phyloP scores from a whole-genome alignment of 2,113 vertebrate genomes.

The Sinocyclocheilus rhinocerous region DNA sequence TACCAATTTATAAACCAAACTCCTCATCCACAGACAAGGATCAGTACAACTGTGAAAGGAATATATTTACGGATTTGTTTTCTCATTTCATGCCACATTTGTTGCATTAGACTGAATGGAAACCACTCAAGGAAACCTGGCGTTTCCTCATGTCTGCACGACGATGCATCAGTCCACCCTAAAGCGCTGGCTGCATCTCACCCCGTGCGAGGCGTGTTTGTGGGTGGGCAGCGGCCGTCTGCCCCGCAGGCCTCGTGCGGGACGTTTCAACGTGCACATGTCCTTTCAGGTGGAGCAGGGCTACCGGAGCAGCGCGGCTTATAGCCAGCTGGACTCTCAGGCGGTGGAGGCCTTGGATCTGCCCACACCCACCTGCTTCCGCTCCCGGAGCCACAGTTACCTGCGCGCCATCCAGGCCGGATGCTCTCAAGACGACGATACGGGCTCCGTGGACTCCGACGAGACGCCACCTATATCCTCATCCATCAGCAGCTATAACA shows the following conservation, averaged over 20 bases:
- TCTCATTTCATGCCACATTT: not conserved
- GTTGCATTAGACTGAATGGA: not conserved
- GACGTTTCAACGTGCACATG: slow-evolving; percentile 64
- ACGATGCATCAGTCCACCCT: not conserved
- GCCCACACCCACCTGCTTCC: slow-evolving; percentile 91
- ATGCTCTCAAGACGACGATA: slow-evolving; percentile 96
- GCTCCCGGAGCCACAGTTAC: slow-evolving; percentile 74
- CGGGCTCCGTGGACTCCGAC: slow-evolving; percentile 87
- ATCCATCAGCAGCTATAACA: slow-evolving; percentile 83
- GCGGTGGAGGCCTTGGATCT: slow-evolving; percentile 89
- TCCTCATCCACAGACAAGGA: not conserved
- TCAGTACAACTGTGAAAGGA: not conserved
- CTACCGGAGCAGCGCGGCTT: slow-evolving; percentile 80
- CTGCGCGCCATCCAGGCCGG: slow-evolving; percentile 97
- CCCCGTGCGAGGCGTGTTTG: not conserved
- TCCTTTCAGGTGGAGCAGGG: slow-evolving; percentile 82
- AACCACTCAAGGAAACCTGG: not conserved
- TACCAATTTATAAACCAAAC: not conserved
- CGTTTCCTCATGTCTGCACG: not conserved
- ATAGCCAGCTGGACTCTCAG: slow-evolving; percentile 83
- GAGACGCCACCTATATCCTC: slow-evolving; percentile 84
- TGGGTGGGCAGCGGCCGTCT: slow-evolving; percentile 7
- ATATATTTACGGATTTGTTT: not conserved
- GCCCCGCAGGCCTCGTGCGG: not conserved
- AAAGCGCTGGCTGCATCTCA: not conserved